A percentile compares a stretch with the other conserved stretches of the same genome.
Evolutionary conservation across 1,140 invertebrate genomes (phyloP).

Genomic region (Pachypeltis micranthus): DNA sequence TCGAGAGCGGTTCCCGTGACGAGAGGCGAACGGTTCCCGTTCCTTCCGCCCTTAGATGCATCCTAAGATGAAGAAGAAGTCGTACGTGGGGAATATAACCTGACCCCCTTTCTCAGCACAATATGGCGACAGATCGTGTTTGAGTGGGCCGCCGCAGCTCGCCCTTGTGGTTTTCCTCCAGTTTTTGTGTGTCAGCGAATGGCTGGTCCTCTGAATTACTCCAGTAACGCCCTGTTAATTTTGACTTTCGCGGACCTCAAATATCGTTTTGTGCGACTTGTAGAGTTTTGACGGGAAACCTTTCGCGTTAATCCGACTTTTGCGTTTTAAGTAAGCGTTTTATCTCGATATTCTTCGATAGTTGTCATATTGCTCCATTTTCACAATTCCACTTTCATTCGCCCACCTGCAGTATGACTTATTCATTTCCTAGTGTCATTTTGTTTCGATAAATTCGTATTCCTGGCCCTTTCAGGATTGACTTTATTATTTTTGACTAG

Average conservation of each 20-base stretch:
- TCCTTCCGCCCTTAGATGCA: no score
- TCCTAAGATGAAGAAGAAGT: no score
- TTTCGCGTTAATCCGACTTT: not conserved
- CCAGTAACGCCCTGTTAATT: not conserved
- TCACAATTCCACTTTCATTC: no score
- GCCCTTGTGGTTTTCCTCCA: no score
- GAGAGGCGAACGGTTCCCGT: no score
- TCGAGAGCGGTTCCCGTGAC: no score
- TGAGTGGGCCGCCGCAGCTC: no score
- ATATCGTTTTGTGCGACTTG: no score
- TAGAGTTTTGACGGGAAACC: not conserved
- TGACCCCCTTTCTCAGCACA: no score
- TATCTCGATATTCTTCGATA: not conserved
- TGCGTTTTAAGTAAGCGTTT: not conserved
- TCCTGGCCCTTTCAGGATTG: not conserved
- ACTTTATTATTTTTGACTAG: not conserved
- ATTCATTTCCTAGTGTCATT: not conserved
- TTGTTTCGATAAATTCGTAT: not conserved
- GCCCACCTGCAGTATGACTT: not conserved
- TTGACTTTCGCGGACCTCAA: not conserved
- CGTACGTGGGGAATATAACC: no score
- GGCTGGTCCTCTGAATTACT: not conserved
- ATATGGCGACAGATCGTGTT: not conserved
- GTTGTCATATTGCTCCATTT: not conserved
- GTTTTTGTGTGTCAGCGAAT: not conserved